phyloP scores from a whole-genome alignment of 2,113 vertebrate genomes.

The Glaucidium brasilianum region DNA sequence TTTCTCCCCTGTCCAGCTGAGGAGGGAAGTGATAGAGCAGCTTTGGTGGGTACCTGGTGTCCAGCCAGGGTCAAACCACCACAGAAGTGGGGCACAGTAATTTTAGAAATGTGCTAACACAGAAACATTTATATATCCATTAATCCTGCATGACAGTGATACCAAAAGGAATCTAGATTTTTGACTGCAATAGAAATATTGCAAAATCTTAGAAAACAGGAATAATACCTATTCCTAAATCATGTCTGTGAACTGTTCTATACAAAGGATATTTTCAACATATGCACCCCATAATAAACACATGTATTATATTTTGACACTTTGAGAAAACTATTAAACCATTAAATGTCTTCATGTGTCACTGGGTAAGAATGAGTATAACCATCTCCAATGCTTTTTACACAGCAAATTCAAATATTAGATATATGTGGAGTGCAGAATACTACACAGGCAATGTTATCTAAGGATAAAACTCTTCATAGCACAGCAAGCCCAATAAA shows the following conservation, averaged over 20 bases:
- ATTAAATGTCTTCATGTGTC: background rate
- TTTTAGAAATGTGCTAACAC: background rate
- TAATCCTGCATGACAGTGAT: background rate
- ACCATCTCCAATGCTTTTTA: background rate
- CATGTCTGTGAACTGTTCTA: background rate
- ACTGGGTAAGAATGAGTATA: background rate
- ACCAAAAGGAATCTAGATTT: background rate
- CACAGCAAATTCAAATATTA: background rate
- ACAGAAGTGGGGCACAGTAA: background rate
- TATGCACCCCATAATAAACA: background rate
- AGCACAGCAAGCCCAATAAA: background rate
- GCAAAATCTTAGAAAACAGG: background rate
- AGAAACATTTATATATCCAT: background rate
- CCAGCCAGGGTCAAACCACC: background rate
- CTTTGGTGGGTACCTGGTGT: background rate
- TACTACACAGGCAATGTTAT: background rate
- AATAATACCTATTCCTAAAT: background rate
- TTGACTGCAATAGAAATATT: background rate
- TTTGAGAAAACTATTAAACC: background rate
- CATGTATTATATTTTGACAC: background rate
- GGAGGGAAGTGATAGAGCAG: background rate
- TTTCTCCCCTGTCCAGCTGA: background rate
- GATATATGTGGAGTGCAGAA: background rate
- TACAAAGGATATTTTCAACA: background rate
- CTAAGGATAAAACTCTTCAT: background rate